Conservation (phyloP, 2,797 vertebrate species). For the Anguilla pacifica region DNA sequence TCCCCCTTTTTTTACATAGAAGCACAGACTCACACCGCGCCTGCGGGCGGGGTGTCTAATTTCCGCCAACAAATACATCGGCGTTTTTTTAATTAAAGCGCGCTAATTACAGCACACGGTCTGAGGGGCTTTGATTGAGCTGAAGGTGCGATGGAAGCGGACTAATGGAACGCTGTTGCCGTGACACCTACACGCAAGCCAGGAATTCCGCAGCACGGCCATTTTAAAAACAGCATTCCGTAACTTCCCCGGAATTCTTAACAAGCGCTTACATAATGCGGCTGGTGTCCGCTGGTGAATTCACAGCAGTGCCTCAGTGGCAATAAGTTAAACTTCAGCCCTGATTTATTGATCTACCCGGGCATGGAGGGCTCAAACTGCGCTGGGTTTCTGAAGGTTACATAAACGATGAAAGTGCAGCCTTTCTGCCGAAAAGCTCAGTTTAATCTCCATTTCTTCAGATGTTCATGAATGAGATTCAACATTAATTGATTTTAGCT, state of each 20-base stretch:
- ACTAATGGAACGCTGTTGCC: constrained; percentile 43
- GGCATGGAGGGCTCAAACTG: constrained; percentile 4
- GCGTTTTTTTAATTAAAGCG: constrained; percentile 44
- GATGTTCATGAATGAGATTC: neutral
- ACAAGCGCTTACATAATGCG: neutral
- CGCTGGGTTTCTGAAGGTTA: constrained; percentile 3
- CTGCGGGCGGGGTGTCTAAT: constrained; percentile 31
- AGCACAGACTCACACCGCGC: constrained; percentile 14
- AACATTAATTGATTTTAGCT: neutral
- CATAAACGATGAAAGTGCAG: neutral
- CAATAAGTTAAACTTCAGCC: neutral
- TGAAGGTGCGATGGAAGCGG: constrained; percentile 19
- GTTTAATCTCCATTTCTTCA: constrained; percentile 18
- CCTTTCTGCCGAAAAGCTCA: neutral
- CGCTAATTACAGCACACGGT: constrained; percentile 44
- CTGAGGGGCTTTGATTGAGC: constrained; percentile 12
- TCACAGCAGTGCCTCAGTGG: neutral
- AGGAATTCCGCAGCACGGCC: constrained; percentile 22
- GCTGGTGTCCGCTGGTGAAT: neutral
- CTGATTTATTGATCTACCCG: constrained; percentile 15
- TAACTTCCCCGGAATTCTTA: neutral
- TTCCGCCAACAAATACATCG: constrained; percentile 18
- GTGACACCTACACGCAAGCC: constrained; percentile 39
- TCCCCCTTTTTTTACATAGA: neutral
- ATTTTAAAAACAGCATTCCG: constrained; percentile 19